Evolutionary conservation across 2,797 vertebrate species (phyloP).

Genomic region (Takifugu rubripes): DNA sequence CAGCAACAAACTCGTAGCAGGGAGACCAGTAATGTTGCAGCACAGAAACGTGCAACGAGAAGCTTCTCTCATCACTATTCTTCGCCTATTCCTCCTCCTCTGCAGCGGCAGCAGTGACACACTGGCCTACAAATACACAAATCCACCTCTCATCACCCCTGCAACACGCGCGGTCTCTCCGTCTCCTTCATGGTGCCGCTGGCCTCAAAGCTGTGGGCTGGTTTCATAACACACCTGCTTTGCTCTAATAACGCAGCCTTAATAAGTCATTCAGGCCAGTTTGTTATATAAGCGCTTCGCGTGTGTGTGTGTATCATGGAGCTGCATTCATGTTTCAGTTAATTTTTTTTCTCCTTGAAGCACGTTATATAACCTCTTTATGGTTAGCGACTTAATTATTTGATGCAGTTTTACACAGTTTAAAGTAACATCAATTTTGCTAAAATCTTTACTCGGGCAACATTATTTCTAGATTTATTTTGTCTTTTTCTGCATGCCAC

Average conservation of each 20-base stretch:
- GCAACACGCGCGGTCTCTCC: neutral
- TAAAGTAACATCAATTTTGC: too few species aligned
- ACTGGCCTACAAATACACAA: slow-evolving; percentile 66
- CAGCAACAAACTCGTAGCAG: too few species aligned
- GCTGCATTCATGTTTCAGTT: neutral
- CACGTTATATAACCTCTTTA: slow-evolving; percentile 9
- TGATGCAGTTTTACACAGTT: too few species aligned
- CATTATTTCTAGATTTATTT: too few species aligned
- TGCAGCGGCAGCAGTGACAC: slow-evolving; percentile 53
- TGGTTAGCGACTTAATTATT: neutral
- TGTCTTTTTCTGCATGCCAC: too few species aligned
- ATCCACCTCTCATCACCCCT: slow-evolving; percentile 24
- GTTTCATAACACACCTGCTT: slow-evolving; percentile 61
- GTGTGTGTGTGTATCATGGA: neutral
- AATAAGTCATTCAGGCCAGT: slow-evolving; percentile 50
- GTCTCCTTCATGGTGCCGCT: neutral
- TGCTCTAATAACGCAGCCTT: slow-evolving; percentile 49
- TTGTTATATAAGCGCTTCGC: slow-evolving; percentile 50
- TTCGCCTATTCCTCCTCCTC: slow-evolving; percentile 21
- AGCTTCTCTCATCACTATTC: slow-evolving; percentile 6
- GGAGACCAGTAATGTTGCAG: too few species aligned
- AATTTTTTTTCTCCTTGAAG: slow-evolving; percentile 9
- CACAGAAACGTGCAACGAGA: too few species aligned
- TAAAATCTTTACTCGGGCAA: too few species aligned
- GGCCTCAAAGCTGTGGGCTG: slow-evolving; percentile 8